Conservation (phyloP, 2,113 vertebrate genomes). For the Clarias gariepinus region DNA sequence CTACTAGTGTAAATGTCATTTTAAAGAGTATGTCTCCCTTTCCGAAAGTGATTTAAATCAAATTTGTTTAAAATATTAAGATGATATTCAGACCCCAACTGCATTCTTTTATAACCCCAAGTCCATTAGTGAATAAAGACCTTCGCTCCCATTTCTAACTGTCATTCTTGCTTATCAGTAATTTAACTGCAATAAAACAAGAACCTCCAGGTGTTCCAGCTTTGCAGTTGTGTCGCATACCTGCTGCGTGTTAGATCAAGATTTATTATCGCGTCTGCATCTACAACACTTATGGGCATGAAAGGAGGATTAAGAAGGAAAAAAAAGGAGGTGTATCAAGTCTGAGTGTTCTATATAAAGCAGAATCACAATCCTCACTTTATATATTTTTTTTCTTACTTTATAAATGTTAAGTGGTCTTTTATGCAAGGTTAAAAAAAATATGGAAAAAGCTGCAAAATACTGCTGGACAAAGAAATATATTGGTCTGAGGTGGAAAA, state of each 20-base stretch:
- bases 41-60: neutral
- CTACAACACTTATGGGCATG: slow-evolving; percentile 9
- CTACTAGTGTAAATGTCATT: neutral
- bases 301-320: neutral
- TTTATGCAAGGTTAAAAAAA: neutral
- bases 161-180: neutral
- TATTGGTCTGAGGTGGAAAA: neutral
- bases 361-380: neutral
- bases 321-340: neutral
- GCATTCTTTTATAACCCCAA: too few relatives aligned
- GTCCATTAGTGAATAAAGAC: neutral
- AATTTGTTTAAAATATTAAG: neutral
- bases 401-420: neutral
- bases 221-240: neutral
- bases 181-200: neutral
- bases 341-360: neutral
- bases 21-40: neutral
- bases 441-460: too few relatives aligned
- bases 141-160: neutral
- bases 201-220: slow-evolving; percentile 14
- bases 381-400: too few relatives aligned
- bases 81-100: neutral
- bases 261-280: slow-evolving; percentile 9
- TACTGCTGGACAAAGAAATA: neutral
- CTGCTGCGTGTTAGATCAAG: slow-evolving; percentile 31